Evolutionary conservation across 2,113 vertebrate genomes (phyloP), one percentile per base, ranked within the genome.

Genomic region (Perca flavescens): DNA sequence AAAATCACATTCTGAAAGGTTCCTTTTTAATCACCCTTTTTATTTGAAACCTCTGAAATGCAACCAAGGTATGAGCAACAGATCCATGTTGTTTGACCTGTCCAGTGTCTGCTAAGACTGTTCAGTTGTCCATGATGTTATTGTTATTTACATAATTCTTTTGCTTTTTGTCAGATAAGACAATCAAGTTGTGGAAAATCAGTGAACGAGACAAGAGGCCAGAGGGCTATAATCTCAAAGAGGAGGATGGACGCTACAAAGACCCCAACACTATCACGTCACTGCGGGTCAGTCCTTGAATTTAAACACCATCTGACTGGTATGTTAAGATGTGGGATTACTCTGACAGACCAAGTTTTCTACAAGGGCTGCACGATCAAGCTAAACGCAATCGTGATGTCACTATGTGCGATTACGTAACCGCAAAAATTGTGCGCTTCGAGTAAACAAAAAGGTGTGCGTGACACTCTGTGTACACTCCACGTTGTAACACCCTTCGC

Each of bases 141-240:
- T n/a, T 84, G 70, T 22, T 22, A 11, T 58, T 65, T 8, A 19
- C 52, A 10, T 19, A 5, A 7, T 31, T 31, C 2, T 36, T n/a
- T 4, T 66, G 52, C 31, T 52, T 14, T 19, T 69, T 83, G 71
- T 66, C 90, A 99, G 98, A 99, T 96, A 99, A 99, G 96, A 99
- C 98, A 84, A 99, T 99, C 95, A 99, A 99, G 82, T 92, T 99
- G 94, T 99, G 98, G 98, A 99, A 99, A 96, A 99, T 99, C 93
- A 99, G 98, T 90, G 98, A 99, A 95, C 96, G 98, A 82, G 98
- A 99, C 94, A 98, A 97, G 94, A 97, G 97, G 96, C 97, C 97
- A 10, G 98, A 99, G 74, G 98, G 98, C 47, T 99, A 99, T 93
- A 99, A 99, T 84, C 96, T 99, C 56, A 96, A 96, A 80, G 95